Conservation (phyloP, 2,113 vertebrate species). For the Pipa parva region DNA sequence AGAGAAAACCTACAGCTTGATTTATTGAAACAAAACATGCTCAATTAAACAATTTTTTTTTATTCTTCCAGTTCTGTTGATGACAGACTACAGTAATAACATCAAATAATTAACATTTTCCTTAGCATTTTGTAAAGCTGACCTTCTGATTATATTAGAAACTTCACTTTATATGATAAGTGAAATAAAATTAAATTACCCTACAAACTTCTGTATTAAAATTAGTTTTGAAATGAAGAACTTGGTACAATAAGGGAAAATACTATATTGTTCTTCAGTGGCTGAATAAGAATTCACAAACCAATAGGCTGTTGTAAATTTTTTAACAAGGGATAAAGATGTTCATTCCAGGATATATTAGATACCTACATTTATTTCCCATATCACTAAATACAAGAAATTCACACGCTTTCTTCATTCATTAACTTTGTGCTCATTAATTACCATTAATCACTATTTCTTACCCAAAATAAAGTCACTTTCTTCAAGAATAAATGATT, state of each 20-base stretch:
- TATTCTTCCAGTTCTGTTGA: background rate
- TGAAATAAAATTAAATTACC: constrained; percentile 3
- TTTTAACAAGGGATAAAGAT: too few relatives aligned
- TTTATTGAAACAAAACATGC: constrained; percentile 11
- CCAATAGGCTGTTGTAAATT: too few relatives aligned
- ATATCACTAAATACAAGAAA: too few relatives aligned
- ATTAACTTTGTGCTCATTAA: too few relatives aligned
- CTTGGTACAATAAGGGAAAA: background rate
- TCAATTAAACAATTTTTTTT: constrained; percentile 7
- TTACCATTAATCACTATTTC: too few relatives aligned
- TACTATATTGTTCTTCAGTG: too few relatives aligned
- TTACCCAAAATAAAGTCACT: too few relatives aligned
- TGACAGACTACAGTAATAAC: constrained; percentile 2
- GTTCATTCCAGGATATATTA: too few relatives aligned
- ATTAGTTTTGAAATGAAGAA: background rate
- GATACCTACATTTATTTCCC: too few relatives aligned
- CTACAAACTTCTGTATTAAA: background rate
- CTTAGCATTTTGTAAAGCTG: constrained; percentile 2
- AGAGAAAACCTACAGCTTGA: background rate
- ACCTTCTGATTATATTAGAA: background rate
- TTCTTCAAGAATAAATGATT: too few relatives aligned
- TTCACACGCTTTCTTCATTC: too few relatives aligned
- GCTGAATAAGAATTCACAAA: too few relatives aligned
- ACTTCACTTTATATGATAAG: background rate
- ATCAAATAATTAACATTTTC: constrained; percentile 1